Base-by-base conservation (phyloP, 2,888 invertebrate genomes). In the Drosophila helvetica region DNA sequence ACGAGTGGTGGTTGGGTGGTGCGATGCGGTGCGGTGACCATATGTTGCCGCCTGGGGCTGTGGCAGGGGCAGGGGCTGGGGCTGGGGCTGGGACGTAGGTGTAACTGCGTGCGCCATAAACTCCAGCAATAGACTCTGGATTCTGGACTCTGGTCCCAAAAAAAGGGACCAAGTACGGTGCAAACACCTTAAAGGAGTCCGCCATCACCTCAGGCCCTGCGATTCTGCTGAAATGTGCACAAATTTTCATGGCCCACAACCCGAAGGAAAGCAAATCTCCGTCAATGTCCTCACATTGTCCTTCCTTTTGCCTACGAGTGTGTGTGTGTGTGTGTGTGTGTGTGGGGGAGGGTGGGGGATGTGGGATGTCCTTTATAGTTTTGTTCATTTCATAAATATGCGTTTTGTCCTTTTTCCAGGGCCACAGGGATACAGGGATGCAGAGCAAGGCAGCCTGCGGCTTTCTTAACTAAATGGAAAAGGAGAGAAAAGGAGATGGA, bases 41-140 rank as follows among this genome's bases (percentile, higher is more conserved):
- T 17, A 43, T 22, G 33, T 45, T 47, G 30, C 10, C 47, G 42
- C 22, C 18, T 42, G 38, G 7, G 38, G 30, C 30, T 3, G 30
- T 33, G 10, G 33, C 33, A 15, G 3, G 3, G 85, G 88, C 86
- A 56, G 68, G 78, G 88, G 87, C 89, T 60, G 52, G 52, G 75
- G 88, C 87, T 55, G 70, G 80, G 88, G 84, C 86, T 59, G 50
- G 53, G 75, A 33, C 58, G 85, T 84, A 84, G 83, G 83, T 84
- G 83, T 84, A 84, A 80, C 83, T 88, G 84, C 87, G 81, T 84
- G 87, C 80, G 87, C 86, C 89, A 84, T 84, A 84, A 88, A 84
- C 89, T 88, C 61, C 65, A 62, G 87, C 86, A 88, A 84, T 84
- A 84, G 89, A 84, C 89, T 84, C 87, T 84, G 60, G 72, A 56